phyloP scores from a whole-genome alignment of 2,888 invertebrate genomes.

The Teleiodes luculella region DNA sequence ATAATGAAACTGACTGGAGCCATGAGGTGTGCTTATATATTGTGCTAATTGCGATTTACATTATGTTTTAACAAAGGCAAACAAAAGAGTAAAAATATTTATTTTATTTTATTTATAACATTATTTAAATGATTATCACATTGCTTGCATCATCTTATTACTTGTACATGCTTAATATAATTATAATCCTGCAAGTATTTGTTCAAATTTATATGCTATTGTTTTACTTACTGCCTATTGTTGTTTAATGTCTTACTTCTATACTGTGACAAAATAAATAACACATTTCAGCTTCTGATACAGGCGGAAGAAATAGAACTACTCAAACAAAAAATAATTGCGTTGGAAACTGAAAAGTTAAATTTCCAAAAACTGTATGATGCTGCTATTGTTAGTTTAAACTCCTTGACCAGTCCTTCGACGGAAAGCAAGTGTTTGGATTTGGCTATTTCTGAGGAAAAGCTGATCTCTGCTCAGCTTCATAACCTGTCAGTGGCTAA shows the following conservation, averaged over 20 bases:
- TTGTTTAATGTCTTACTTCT: too few species aligned
- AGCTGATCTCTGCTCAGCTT: constrained; percentile 36
- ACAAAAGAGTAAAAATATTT: too few species aligned
- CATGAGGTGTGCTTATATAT: constrained; percentile 57
- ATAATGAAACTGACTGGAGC: constrained; percentile 62
- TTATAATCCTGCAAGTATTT: too few species aligned
- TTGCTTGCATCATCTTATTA: too few species aligned
- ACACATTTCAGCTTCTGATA: constrained; percentile 52
- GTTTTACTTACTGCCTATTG: too few species aligned
- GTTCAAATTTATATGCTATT: too few species aligned
- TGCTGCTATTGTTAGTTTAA: constrained; percentile 70
- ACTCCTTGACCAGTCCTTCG: constrained; percentile 66
- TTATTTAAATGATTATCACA: too few species aligned
- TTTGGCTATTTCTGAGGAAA: constrained; percentile 55
- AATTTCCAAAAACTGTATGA: constrained; percentile 77
- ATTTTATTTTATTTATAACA: too few species aligned
- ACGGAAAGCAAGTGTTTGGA: constrained; percentile 58
- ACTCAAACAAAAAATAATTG: constrained; percentile 73
- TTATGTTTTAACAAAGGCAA: background rate
- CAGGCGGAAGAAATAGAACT: constrained; percentile 77
- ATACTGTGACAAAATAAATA: too few species aligned
- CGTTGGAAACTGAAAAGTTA: constrained; percentile 77
- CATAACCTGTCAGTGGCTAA: constrained; percentile 9
- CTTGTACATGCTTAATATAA: too few species aligned
- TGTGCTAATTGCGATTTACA: background rate